phyloP scores from a whole-genome alignment of 1,140 invertebrate species.

The Oryctes rhinoceros region DNA sequence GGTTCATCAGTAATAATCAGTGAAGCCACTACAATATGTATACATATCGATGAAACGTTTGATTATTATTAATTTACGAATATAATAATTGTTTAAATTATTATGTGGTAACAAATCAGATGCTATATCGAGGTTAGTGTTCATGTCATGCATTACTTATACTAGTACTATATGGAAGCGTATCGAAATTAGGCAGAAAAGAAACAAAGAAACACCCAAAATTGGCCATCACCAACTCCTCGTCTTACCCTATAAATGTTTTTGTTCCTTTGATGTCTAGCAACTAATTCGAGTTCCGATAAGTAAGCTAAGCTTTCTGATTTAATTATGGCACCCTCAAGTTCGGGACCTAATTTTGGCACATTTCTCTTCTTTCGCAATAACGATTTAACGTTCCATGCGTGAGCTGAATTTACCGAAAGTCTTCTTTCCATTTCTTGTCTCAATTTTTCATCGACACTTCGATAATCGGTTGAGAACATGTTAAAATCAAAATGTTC shows the following conservation, averaged over 20 bases:
- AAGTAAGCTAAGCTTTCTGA: conserved; percentile 63
- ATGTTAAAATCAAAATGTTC: background rate
- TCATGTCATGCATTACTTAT: background rate
- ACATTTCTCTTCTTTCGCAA: conserved; percentile 53
- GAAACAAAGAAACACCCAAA: conserved; percentile 26
- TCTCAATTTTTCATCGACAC: background rate
- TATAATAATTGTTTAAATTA: too few relatives aligned
- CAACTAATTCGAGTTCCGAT: conserved; percentile 61
- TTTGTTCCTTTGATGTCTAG: conserved; percentile 61
- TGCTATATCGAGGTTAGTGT: background rate
- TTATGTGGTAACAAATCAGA: too few relatives aligned
- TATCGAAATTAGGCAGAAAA: conserved; percentile 13
- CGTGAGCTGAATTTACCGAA: conserved; percentile 39
- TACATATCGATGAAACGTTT: too few relatives aligned
- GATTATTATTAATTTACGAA: too few relatives aligned
- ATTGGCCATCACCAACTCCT: conserved; percentile 41
- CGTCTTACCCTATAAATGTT: conserved; percentile 63
- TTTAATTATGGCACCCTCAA: conserved; percentile 63
- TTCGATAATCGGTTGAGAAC: conserved; percentile 1
- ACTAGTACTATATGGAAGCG: background rate
- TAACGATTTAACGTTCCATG: conserved; percentile 59
- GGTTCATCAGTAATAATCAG: too few relatives aligned
- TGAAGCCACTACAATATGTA: too few relatives aligned
- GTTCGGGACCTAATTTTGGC: conserved; percentile 59
- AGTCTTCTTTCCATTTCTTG: conserved; percentile 25